phyloP scores from a whole-genome alignment of 2,797 vertebrate species.

The Micromesistius poutassou region DNA sequence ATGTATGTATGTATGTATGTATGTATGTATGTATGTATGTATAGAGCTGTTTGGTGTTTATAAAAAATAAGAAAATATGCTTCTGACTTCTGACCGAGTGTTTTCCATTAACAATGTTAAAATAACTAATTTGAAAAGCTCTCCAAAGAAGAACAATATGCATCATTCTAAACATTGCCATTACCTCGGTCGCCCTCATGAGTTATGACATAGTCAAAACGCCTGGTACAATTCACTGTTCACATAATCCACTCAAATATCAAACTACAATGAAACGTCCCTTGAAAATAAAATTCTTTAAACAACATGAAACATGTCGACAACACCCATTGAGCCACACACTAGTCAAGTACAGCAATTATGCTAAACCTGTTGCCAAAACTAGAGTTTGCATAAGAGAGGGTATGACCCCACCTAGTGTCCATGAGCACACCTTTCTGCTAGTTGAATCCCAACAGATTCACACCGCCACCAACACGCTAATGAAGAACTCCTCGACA shows the following conservation, averaged over 20 bases:
- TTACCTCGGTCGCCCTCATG: neutral
- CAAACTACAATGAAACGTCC: neutral
- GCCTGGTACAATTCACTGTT: neutral
- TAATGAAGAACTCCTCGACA: neutral
- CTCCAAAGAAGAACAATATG: neutral
- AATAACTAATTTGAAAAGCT: neutral
- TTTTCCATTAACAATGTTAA: neutral
- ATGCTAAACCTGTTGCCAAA: neutral
- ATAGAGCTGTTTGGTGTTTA: neutral
- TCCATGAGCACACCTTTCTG: neutral
- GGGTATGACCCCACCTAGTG: constrained; percentile 56
- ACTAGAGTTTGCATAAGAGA: neutral
- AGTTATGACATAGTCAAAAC: neutral
- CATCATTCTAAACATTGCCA: constrained; percentile 21
- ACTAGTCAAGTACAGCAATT: neutral
- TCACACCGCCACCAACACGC: neutral
- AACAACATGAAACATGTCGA: neutral
- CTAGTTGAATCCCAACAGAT: neutral
- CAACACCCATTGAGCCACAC: neutral
- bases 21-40: no score
- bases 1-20: no score
- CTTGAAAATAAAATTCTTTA: neutral
- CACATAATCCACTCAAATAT: neutral
- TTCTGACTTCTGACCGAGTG: neutral
- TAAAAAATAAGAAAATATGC: neutral